Evolutionary conservation across 2,888 invertebrate genomes (phyloP).

Genomic region (Hypsopygia costalis): DNA sequence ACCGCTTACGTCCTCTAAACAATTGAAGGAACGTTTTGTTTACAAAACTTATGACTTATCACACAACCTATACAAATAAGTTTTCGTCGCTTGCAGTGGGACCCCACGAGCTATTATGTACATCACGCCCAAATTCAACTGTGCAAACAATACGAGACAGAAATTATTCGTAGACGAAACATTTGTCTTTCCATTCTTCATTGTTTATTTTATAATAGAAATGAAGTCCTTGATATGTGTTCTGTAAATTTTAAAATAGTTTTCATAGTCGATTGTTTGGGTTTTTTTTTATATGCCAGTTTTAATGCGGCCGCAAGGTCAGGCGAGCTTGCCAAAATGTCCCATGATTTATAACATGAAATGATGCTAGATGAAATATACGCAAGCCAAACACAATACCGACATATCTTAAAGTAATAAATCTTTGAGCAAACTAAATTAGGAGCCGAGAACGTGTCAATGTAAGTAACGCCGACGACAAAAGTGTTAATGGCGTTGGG

Average conservation of each 20-base stretch:
- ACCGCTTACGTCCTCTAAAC: too few species aligned
- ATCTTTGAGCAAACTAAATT: slow-evolving; percentile 37
- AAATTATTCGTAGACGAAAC: slow-evolving; percentile 4
- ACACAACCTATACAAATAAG: slow-evolving; percentile 2
- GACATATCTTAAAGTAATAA: slow-evolving; percentile 37
- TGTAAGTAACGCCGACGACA: slow-evolving; percentile 15
- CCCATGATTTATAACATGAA: slow-evolving; percentile 6
- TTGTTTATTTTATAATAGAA: slow-evolving; percentile 12
- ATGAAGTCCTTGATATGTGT: slow-evolving; percentile 15
- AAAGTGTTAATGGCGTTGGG: slow-evolving; percentile 1
- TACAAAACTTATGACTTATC: slow-evolving; percentile 7
- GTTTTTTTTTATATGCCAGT: slow-evolving; percentile 24
- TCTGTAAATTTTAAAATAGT: slow-evolving; percentile 29
- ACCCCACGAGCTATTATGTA: slow-evolving; percentile 7
- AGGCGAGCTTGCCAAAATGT: slow-evolving; percentile 10
- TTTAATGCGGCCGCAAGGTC: slow-evolving; percentile 47
- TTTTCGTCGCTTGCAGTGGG: slow-evolving; percentile 11
- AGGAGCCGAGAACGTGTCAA: slow-evolving; percentile 30
- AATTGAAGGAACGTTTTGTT: background rate
- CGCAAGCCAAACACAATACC: slow-evolving; percentile 21
- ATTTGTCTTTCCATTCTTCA: slow-evolving; percentile 10
- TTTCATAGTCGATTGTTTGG: slow-evolving; percentile 40
- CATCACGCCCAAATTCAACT: slow-evolving; percentile 32
- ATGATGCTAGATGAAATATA: slow-evolving; percentile 9
- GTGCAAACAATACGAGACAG: slow-evolving; percentile 30